Conservation (phyloP, 1,140 invertebrate genomes). For the Caerostris extrusa region DNA sequence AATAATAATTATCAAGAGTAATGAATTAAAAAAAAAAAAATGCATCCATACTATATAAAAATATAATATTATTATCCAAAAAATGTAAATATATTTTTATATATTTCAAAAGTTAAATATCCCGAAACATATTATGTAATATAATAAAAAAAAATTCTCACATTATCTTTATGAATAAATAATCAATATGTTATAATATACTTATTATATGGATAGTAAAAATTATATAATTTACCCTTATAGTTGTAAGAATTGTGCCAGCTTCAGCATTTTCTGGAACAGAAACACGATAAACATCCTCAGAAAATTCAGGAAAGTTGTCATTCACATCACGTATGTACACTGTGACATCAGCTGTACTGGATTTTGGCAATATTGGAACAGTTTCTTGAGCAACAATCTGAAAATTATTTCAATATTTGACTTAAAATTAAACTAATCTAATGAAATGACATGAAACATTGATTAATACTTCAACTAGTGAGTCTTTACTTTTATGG, state of each 20-base stretch:
- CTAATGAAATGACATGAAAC: background rate
- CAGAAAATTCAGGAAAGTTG: conserved; percentile 94
- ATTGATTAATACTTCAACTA: background rate
- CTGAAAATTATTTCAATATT: background rate
- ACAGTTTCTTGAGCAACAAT: conserved; percentile 79
- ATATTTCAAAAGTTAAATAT: no score
- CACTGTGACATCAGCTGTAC: conserved; percentile 91
- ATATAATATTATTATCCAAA: no score
- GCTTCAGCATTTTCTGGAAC: conserved; percentile 89
- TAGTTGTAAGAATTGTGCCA: conserved; percentile 89
- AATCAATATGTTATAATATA: background rate
- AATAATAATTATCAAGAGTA: no score
- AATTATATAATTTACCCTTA: conserved; percentile 61
- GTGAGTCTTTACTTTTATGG: no score
- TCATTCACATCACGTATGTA: conserved; percentile 95
- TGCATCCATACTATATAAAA: no score
- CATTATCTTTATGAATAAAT: no score
- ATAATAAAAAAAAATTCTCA: no score
- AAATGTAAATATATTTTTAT: no score
- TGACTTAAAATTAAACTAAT: background rate
- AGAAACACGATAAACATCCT: conserved; percentile 85
- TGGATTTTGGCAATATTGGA: conserved; percentile 80
- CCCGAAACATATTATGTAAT: no score
- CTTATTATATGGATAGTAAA: background rate
- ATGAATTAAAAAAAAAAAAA: no score